These are phyloP conservation scores for Apogon talboti DNA, from an alignment of 2,797 vertebrate species.

Conservation along the genomic window DNA sequence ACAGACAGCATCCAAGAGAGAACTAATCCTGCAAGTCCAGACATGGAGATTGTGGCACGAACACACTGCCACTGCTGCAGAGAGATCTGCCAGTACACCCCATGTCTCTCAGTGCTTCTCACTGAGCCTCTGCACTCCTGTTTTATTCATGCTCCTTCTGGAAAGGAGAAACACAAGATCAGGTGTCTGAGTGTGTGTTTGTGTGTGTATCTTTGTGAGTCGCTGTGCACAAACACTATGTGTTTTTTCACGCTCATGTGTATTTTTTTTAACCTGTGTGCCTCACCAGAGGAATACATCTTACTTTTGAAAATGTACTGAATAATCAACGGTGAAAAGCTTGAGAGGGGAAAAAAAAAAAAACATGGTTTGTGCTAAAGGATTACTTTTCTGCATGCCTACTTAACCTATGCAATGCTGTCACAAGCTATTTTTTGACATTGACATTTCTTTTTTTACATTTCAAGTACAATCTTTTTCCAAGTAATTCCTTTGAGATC, in stretches of 20 bases:
- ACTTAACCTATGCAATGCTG: background rate
- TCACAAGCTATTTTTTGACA: background rate
- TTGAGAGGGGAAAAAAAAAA: slow-evolving; percentile 20
- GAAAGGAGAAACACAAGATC: slow-evolving; percentile 61
- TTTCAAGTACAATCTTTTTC: slow-evolving; percentile 42
- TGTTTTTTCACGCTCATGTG: slow-evolving; percentile 12
- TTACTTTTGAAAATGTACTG: slow-evolving; percentile 49
- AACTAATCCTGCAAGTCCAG: slow-evolving; percentile 71
- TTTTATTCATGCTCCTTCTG: slow-evolving; percentile 79
- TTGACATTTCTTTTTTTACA: no score
- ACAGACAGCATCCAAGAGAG: slow-evolving; percentile 52
- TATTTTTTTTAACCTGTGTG: slow-evolving; percentile 1
- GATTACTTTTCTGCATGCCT: slow-evolving; percentile 25
- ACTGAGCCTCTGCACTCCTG: slow-evolving; percentile 63
- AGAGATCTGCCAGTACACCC: slow-evolving; percentile 47
- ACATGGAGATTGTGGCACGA: slow-evolving; percentile 65
- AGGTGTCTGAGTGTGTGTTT: slow-evolving; percentile 43
- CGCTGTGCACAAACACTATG: slow-evolving; percentile 22
- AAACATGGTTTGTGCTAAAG: slow-evolving; percentile 21
- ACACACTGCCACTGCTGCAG: slow-evolving; percentile 61
- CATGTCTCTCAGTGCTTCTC: slow-evolving; percentile 50
- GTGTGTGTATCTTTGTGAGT: slow-evolving; percentile 21
- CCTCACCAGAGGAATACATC: slow-evolving; percentile 43
- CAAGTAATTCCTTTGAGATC: no score
- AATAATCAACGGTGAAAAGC: slow-evolving; percentile 58